phyloP scores from a whole-genome alignment of 2,888 invertebrate genomes.

The Melipona bicolor region DNA sequence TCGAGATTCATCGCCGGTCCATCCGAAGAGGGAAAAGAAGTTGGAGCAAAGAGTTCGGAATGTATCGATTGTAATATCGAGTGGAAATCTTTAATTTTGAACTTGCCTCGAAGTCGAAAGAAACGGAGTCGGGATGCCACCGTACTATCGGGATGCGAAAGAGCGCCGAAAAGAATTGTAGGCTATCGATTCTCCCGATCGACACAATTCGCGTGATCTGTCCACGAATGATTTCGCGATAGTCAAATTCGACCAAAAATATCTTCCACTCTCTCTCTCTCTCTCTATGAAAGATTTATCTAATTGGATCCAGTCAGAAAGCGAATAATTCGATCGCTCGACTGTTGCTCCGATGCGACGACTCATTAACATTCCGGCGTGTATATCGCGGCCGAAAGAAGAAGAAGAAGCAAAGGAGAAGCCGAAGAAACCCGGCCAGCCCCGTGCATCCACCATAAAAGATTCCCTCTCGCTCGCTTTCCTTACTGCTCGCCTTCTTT shows the following conservation, averaged over 20 bases:
- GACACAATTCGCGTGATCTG: conserved; percentile 49
- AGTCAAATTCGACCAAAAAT: conserved; percentile 23
- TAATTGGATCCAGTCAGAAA: conserved; percentile 38
- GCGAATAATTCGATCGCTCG: conserved; percentile 66
- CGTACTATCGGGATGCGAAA: conserved; percentile 17
- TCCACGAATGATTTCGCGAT: conserved; percentile 16
- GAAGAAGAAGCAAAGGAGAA: conserved; percentile 43
- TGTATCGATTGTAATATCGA: conserved; percentile 44
- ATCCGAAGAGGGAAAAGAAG: conserved; percentile 15
- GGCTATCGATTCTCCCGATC: conserved; percentile 10
- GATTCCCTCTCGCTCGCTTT: conserved; percentile 65
- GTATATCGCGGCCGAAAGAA: conserved; percentile 58
- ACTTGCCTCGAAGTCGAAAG: conserved; percentile 27
- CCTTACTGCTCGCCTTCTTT: conserved; percentile 66
- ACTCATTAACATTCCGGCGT: conserved; percentile 74
- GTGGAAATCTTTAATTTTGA: conserved; percentile 53
- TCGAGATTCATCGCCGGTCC: conserved; percentile 19
- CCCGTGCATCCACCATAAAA: conserved; percentile 58
- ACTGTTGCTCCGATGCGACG: conserved; percentile 53
- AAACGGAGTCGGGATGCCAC: conserved; percentile 1
- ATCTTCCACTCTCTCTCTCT: conserved; percentile 3
- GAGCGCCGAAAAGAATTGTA: neutral
- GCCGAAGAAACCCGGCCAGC: conserved; percentile 23
- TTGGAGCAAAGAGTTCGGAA: neutral
- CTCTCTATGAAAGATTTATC: conserved; percentile 44